A percentile compares a stretch with the other conserved stretches of the same genome.
phyloP scores from a whole-genome alignment of 2,797 vertebrate species.

The Cuniculus paca region DNA sequence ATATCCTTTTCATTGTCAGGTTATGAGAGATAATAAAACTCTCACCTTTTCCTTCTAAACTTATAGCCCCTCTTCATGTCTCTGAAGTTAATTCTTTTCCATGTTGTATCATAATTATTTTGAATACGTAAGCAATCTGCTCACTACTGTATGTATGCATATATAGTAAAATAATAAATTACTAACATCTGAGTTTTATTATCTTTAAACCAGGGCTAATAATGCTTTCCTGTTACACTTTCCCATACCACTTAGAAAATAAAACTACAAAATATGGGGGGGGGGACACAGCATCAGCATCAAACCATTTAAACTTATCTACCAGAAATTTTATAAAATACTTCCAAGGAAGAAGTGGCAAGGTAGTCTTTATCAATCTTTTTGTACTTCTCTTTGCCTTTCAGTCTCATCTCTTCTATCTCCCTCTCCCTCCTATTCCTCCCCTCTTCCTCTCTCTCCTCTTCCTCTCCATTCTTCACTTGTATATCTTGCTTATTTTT shows the following conservation, averaged over 20 bases:
- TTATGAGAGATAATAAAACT: neutral
- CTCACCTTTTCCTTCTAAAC: conserved; percentile 3
- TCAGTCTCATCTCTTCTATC: neutral
- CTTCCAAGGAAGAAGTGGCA: neutral
- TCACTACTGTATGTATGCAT: neutral
- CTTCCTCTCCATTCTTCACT: neutral
- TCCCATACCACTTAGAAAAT: neutral
- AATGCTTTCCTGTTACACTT: neutral
- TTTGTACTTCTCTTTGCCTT: neutral
- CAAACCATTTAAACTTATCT: conserved; percentile 4
- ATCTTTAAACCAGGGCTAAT: neutral
- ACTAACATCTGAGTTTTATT: neutral
- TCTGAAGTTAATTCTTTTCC: neutral
- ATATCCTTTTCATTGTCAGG: neutral
- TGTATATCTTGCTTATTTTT: neutral
- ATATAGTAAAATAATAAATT: neutral
- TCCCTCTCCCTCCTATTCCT: neutral
- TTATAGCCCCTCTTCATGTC: neutral
- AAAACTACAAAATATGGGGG: neutral
- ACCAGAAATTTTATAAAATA: neutral
- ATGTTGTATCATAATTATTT: neutral
- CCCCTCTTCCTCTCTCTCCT: neutral
- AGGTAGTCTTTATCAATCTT: neutral
- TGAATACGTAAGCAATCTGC: neutral
- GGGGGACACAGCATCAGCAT: neutral